Evolutionary conservation across 2,113 vertebrate genomes (phyloP).

Genomic region (Fregata magnificens): DNA sequence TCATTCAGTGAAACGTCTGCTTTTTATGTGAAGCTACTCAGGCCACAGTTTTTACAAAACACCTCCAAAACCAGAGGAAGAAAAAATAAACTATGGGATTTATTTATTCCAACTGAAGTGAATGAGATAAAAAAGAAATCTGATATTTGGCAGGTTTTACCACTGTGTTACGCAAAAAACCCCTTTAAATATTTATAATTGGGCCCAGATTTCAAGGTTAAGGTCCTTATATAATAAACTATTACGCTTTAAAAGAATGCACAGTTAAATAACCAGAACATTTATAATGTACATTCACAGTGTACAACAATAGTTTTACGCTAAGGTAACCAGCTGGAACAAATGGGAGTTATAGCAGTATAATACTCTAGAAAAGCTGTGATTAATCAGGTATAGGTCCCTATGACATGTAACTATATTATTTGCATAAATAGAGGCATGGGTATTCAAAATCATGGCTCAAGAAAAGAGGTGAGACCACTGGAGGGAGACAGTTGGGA

Average conservation of each 20-base stretch:
- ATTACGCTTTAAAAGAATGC: background rate
- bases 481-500: background rate
- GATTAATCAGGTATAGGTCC: conserved; percentile 19
- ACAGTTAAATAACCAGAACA: conserved; percentile 22
- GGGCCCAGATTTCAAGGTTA: background rate
- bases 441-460: background rate
- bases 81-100: background rate
- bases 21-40: background rate
- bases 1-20: background rate
- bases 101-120: background rate
- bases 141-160: background rate
- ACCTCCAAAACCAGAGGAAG: background rate
- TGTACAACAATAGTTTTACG: background rate
- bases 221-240: background rate
- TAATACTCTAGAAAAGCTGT: conserved; percentile 22
- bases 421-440: background rate
- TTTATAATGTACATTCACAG: background rate
- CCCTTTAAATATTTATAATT: background rate
- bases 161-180: background rate
- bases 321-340: conserved; percentile 31
- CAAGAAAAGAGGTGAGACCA: background rate
- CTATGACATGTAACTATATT: background rate
- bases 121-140: background rate
- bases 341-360: conserved; percentile 1
- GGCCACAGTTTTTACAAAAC: background rate